Conservation (phyloP, 2,888 invertebrate species). For the Tiliacea aurago region DNA sequence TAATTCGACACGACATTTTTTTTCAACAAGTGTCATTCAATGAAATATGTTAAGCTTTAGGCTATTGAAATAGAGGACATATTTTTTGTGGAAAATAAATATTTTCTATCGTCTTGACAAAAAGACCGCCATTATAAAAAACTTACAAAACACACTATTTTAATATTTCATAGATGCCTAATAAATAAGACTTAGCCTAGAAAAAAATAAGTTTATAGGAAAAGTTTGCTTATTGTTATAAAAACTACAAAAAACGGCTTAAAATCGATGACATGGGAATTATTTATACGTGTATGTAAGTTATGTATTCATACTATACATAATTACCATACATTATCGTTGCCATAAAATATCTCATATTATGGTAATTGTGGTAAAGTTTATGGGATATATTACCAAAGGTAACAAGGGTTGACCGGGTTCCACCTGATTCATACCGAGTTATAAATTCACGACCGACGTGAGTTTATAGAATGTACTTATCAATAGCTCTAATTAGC, state of each 20-base stretch:
- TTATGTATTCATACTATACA: conserved; percentile 27
- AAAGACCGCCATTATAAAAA: conserved; percentile 36
- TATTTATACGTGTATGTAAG: conserved; percentile 40
- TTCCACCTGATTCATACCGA: conserved; percentile 53
- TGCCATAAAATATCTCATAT: conserved; percentile 71
- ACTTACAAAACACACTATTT: conserved; percentile 30
- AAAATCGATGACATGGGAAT: conserved; percentile 66
- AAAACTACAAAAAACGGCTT: conserved; percentile 53
- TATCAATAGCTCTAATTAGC: conserved; percentile 21
- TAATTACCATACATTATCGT: conserved; percentile 70
- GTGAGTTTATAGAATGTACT: conserved; percentile 20
- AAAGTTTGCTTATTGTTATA: conserved; percentile 65
- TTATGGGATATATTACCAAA: conserved; percentile 72
- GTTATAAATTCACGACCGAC: conserved; percentile 49
- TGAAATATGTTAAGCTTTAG: conserved; percentile 41
- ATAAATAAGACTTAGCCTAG: conserved; percentile 55
- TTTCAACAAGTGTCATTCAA: conserved; percentile 20
- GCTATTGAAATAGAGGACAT: conserved; percentile 43
- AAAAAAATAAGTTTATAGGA: conserved; percentile 42
- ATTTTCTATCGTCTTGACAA: conserved; percentile 20
- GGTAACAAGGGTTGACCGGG: conserved; percentile 62
- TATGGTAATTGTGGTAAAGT: conserved; percentile 72
- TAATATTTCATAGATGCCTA: conserved; percentile 7
- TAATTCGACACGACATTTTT: conserved; percentile 14
- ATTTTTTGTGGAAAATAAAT: conserved; percentile 28